phyloP scores from a whole-genome alignment of 2,113 vertebrate genomes.

The Phalacrocorax carbo region DNA sequence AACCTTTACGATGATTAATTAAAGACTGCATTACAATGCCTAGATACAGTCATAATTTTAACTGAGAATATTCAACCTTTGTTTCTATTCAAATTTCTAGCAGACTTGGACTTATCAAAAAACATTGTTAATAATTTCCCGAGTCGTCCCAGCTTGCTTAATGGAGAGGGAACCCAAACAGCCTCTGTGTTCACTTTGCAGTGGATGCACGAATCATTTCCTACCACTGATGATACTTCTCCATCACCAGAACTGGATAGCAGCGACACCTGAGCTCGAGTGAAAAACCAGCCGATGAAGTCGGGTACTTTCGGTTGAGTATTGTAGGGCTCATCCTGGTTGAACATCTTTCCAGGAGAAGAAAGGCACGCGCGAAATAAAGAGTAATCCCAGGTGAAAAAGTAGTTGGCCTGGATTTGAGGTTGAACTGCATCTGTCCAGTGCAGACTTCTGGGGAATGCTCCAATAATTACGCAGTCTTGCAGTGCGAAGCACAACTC shows the following conservation, averaged over 20 bases:
- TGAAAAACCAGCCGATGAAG: background rate
- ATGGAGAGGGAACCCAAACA: background rate
- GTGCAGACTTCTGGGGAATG: background rate
- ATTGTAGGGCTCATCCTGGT: background rate
- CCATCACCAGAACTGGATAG: fast-evolving
- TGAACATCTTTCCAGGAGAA: background rate
- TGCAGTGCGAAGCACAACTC: background rate
- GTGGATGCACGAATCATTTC: background rate
- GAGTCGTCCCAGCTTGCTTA: background rate
- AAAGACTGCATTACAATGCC: background rate
- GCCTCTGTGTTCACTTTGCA: background rate
- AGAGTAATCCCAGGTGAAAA: background rate
- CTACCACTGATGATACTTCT: background rate
- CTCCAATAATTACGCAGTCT: background rate
- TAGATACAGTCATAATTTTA: background rate
- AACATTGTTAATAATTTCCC: background rate
- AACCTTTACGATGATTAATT: background rate
- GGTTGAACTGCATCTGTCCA: background rate
- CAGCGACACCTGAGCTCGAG: background rate
- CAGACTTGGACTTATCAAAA: background rate
- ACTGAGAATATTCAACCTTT: background rate
- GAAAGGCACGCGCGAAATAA: background rate
- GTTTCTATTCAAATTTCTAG: background rate
- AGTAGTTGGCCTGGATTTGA: background rate
- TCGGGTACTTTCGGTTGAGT: background rate